phyloP scores from a whole-genome alignment of 1,140 invertebrate species.

The Mesaphorura yosii region DNA sequence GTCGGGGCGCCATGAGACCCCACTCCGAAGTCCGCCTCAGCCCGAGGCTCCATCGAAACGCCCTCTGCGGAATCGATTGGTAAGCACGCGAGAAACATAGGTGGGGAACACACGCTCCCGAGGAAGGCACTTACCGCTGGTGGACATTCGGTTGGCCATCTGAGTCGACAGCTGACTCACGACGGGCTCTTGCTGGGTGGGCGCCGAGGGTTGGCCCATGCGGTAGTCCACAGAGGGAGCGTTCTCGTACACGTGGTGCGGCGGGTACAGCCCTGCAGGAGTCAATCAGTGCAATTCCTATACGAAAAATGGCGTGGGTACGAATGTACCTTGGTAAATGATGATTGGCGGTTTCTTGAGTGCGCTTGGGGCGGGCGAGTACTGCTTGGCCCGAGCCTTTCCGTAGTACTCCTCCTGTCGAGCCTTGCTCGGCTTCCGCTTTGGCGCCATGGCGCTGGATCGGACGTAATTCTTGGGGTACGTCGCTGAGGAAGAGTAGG shows the following conservation, averaged over 20 bases:
- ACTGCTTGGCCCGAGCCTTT: too few species aligned
- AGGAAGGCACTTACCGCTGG: not conserved
- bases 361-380: conserved; percentile 35
- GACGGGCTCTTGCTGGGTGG: not conserved
- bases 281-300: too few species aligned
- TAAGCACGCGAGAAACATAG: not conserved
- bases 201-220: too few species aligned
- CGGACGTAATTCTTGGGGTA: not conserved
- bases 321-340: conserved; percentile 39
- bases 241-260: conserved; percentile 37
- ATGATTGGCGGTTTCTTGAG: conserved; percentile 39
- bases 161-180: not conserved
- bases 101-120: not conserved
- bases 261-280: too few species aligned
- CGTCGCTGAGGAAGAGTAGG: not conserved
- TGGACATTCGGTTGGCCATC: not conserved
- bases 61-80: too few species aligned
- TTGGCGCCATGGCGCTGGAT: not conserved
- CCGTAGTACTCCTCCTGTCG: not conserved
- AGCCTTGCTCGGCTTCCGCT: not conserved
- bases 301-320: too few species aligned
- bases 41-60: too few species aligned
- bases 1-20: not conserved
- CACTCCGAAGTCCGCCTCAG: not conserved
- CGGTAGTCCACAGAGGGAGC: not conserved